Evolutionary conservation across 2,797 vertebrate genomes (phyloP).

Genomic region (Amniataba percoides): DNA sequence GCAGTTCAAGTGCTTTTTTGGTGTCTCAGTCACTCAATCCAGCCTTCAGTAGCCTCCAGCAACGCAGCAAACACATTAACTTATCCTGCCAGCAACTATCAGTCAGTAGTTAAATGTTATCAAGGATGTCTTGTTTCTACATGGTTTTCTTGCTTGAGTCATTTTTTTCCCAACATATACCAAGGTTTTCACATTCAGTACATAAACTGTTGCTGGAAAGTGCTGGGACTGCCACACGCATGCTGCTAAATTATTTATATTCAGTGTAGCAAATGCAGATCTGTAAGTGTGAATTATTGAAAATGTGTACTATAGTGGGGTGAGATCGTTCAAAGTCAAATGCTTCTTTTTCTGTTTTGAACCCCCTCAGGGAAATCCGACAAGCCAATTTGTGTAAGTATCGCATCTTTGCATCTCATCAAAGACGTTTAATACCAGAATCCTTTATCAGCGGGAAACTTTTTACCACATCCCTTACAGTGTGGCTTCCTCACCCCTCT

Average conservation of each 20-base stretch:
- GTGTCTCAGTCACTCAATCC: slow-evolving; percentile 59
- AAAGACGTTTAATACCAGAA: slow-evolving; percentile 74
- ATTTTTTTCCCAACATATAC: slow-evolving; percentile 19
- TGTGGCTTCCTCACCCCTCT: slow-evolving; percentile 57
- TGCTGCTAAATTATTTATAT: slow-evolving; percentile 73
- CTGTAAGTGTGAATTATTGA: slow-evolving; percentile 83
- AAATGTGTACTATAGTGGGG: slow-evolving; percentile 68
- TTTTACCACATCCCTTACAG: slow-evolving; percentile 49
- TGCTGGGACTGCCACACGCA: slow-evolving; percentile 49
- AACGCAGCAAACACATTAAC: slow-evolving; percentile 40
- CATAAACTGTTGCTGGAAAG: slow-evolving; percentile 65
- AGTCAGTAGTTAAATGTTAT: slow-evolving; percentile 40
- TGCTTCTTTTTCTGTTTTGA: slow-evolving; percentile 50
- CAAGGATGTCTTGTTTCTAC: slow-evolving; percentile 11
- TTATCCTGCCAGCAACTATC: slow-evolving; percentile 29
- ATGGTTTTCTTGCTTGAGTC: slow-evolving; percentile 6
- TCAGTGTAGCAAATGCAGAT: slow-evolving; percentile 75
- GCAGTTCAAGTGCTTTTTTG: slow-evolving; percentile 47
- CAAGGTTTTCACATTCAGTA: slow-evolving; percentile 41
- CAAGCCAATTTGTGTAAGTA: slow-evolving; percentile 67
- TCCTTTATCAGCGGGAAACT: slow-evolving; percentile 74
- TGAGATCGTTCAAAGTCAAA: slow-evolving; percentile 78
- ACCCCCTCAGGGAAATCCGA: slow-evolving; percentile 56
- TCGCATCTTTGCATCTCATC: slow-evolving; percentile 73
- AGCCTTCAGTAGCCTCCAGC: slow-evolving; percentile 43